Evolutionary conservation across 2,797 vertebrate species (phyloP), one percentile per base, ranked within the genome.

Genomic region (Molossus alvarezi): DNA sequence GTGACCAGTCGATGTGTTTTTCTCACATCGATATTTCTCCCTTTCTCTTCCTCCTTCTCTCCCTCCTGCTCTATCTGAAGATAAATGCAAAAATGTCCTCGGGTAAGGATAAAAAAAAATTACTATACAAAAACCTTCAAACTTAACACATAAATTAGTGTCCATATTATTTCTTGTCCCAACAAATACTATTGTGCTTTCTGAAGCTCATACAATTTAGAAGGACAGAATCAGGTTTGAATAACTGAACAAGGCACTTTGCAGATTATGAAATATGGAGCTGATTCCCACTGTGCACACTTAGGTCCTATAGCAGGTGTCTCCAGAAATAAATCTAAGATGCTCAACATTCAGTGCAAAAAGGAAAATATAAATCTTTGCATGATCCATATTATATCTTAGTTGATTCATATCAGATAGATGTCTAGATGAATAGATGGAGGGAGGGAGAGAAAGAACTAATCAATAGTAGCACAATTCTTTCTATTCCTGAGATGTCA

Each of bases 141-240:
- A 87, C 90, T 83, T 37, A 55, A 95, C 20, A 62, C 33, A 76
- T 9, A 25, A 6, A 29, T 80, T 62, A 64, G 3, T 77, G 62
- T 86, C 9, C 41, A 82, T 64, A 51, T 65, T 58, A 21, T 51
- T 80, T 92, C 21, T 37, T 60, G 2, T 79, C 67, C 27, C 33
- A 80, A 17, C 9, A 83, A 92, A 77, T 41, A 80, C 48, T 60
- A 18, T 1, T 41, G 3, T 41, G 21, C 23, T n/a, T 85, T 88
- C 57, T 29, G 60, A 86, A 51, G 62, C 29, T 29, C 12, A 58
- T 57, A 33, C 18, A 53, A 77, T 9, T 58, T 77, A 79, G 27
- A 25, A 71, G 23, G 29, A 71, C 80, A 94, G 10, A 71, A 60
- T 94, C 12, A 75, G 85, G 88, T 81, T 8, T 29, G 51, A 94